Base-by-base conservation (phyloP, 2,888 invertebrate genomes). In the Epinotia bilunana region DNA sequence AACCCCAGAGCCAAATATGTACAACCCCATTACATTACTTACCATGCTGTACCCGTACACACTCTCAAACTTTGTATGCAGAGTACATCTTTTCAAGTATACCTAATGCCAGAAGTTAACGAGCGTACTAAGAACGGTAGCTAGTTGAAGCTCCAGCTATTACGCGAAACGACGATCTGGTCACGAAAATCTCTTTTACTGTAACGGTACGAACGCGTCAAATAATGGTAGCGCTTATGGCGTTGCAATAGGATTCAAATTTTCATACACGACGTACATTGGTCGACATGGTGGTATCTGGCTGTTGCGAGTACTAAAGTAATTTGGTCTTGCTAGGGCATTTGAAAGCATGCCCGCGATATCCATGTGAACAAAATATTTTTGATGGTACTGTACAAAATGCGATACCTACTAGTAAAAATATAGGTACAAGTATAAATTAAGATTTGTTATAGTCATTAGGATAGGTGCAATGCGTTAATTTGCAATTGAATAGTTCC, bases 321-420 rank as follows among this genome's bases (percentile, higher is more conserved):
- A 84, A 89, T 90, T 90, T 89, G 80, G 86, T 87, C 85, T 91
- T 90, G 90, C 88, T 88, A 87, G 84, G 84, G 23, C 43, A 58
- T 39, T 65, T 57, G 57, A 57, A 83, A 80, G 80, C 78, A 81
- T 78, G 78, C 82, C 80, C 82, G 83, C 83, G 78, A 53, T 79
- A 78, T 78, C 77, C 75, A 67, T 74, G 76, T 65, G 70, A 74
- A 49, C 73, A 64, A 64, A 64, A 46, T 16, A 23, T 46, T 49
- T 68, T 60, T 18, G 58, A 62, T 55, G 80, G 77, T 78, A 63
- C 79, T 80, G 80, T 79, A 77, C 53, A 55, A 60, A 75, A 65
- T 60, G n/a, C 20, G n/a, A 2, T n/a, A 39, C 1, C 6, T 62
- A 61, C 39, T 39, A 5, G 18, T n/a, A 16, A 60, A 33, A 33